These are phyloP conservation scores for Platerodrilus igneus DNA, from an alignment of 2,888 invertebrate genomes.

Conservation along the genomic window DNA sequence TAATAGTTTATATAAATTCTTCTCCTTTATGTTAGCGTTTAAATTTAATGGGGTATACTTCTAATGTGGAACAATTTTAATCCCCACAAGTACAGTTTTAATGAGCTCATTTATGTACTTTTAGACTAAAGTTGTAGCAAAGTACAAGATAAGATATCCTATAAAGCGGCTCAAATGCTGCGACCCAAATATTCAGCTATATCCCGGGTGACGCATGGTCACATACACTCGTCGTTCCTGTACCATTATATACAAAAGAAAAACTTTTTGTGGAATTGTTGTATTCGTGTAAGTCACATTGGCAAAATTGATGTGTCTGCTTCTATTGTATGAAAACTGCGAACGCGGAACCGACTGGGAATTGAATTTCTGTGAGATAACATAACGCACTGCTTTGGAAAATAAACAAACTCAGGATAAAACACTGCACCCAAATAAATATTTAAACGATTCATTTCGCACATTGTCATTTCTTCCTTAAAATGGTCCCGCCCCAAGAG, in stretches of 20 bases:
- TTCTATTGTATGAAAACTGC: slow-evolving; percentile 20
- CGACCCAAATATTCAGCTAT: slow-evolving; percentile 24
- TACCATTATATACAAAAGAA: slow-evolving; percentile 22
- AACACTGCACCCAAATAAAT: slow-evolving; percentile 25
- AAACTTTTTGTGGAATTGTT: slow-evolving; percentile 24
- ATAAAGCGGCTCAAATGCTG: slow-evolving; percentile 14
- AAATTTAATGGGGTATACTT: slow-evolving; percentile 28
- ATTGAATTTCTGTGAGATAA: slow-evolving; percentile 25
- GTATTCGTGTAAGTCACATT: slow-evolving; percentile 25
- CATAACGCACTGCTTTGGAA: slow-evolving; percentile 24
- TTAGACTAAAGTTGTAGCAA: slow-evolving; percentile 17
- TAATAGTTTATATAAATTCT: slow-evolving; percentile 16
- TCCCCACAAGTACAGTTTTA: slow-evolving; percentile 27
- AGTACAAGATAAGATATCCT: slow-evolving; percentile 21
- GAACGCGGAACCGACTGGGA: slow-evolving; percentile 22
- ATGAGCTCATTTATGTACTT: slow-evolving; percentile 22
- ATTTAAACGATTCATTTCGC: slow-evolving; percentile 22
- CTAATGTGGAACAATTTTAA: slow-evolving; percentile 26
- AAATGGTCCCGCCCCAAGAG: slow-evolving; percentile 14
- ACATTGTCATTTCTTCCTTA: slow-evolving; percentile 8
- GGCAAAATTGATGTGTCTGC: slow-evolving; percentile 24
- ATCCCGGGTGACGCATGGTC: slow-evolving; percentile 24
- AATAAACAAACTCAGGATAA: slow-evolving; percentile 25
- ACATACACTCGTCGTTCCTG: slow-evolving; percentile 20
- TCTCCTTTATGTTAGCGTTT: slow-evolving; percentile 20